Conservation (phyloP, 2,113 vertebrate species). For the Uria lomvia region DNA sequence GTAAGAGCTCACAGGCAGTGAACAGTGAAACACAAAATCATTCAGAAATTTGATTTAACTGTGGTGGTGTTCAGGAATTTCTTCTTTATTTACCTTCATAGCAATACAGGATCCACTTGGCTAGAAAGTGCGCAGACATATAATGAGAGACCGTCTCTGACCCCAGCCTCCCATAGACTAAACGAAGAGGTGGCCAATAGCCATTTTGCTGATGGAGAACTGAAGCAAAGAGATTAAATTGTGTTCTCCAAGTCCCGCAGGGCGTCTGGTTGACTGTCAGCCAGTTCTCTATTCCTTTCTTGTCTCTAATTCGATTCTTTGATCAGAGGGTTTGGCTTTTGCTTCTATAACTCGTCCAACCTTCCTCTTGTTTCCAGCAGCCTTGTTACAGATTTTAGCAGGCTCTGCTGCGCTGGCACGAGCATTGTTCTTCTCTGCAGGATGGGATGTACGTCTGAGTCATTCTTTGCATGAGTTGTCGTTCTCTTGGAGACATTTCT, state of each 20-base stretch:
- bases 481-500: background rate
- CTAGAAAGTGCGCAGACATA: background rate
- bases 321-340: conserved; percentile 38
- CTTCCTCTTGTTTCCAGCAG: conserved; percentile 8
- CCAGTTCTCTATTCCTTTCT: conserved; percentile 31
- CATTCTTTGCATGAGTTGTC: conserved; percentile 34
- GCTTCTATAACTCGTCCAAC: background rate
- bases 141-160: background rate
- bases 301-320: conserved; percentile 40
- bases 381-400: background rate
- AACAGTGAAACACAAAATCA: background rate
- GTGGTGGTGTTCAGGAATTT: background rate
- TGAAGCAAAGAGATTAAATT: background rate
- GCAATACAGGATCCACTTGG: background rate
- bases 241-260: background rate
- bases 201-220: background rate
- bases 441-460: background rate
- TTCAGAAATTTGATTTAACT: background rate
- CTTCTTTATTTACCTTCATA: background rate
- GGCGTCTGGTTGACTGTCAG: background rate
- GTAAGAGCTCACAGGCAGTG: background rate
- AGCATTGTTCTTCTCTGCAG: conserved; percentile 55
- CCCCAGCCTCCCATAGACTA: background rate
- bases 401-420: background rate
- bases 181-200: background rate